Evolutionary conservation across 2,113 vertebrate species (phyloP).

Genomic region (Centropristis striata): DNA sequence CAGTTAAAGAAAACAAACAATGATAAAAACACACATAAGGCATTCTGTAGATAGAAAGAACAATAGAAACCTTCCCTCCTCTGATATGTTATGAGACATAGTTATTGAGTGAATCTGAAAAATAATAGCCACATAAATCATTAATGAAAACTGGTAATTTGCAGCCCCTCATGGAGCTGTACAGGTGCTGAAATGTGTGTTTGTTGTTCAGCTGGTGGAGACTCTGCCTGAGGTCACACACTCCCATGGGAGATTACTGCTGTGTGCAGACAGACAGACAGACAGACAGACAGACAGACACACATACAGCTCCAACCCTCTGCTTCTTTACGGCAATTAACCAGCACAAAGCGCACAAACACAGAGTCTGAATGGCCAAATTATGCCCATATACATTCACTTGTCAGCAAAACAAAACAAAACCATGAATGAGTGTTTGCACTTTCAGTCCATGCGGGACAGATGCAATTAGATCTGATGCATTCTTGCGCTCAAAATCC

Average conservation of each 20-base stretch:
- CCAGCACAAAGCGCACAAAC: conserved; percentile 60
- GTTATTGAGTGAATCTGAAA: neutral
- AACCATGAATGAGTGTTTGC: conserved; percentile 11
- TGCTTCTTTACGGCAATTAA: conserved; percentile 51
- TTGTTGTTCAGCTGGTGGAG: conserved; percentile 22
- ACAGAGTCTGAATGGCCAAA: conserved; percentile 23
- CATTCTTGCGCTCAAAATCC: conserved; percentile 22
- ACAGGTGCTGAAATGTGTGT: conserved; percentile 34
- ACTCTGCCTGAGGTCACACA: conserved; percentile 30
- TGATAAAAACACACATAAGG: too few relatives aligned
- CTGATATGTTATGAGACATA: too few relatives aligned
- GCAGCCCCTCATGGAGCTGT: neutral
- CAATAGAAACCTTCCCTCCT: too few relatives aligned
- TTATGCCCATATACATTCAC: conserved; percentile 22
- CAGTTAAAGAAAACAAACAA: too few relatives aligned
- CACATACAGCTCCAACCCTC: conserved; percentile 6
- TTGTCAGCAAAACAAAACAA: neutral
- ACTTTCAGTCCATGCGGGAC: neutral
- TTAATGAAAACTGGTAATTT: neutral
- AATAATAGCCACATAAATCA: neutral
- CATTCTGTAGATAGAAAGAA: too few relatives aligned
- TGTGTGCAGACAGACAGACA: conserved; percentile 32
- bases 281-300: conserved; percentile 14
- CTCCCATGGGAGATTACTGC: conserved; percentile 36
- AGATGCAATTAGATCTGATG: conserved; percentile 34